phyloP scores from a whole-genome alignment of 2,797 vertebrate species.

The Acipenser ruthenus region DNA sequence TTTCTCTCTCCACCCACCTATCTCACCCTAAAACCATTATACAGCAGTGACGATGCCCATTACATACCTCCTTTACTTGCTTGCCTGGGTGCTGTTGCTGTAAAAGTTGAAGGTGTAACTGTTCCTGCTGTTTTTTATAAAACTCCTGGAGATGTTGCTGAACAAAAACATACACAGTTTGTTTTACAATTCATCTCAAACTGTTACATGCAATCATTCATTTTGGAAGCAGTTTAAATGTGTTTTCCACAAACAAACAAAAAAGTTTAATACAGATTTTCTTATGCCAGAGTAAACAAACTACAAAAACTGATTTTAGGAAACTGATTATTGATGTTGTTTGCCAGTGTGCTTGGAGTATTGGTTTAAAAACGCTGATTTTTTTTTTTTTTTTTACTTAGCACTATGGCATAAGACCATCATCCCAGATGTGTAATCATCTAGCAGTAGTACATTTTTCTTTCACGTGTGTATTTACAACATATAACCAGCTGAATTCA shows the following conservation, averaged over 20 bases:
- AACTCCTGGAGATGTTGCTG: constrained; percentile 99
- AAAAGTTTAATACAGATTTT: too few relatives aligned
- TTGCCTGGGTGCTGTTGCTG: constrained; percentile 94
- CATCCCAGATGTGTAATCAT: too few relatives aligned
- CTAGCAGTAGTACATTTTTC: not conserved
- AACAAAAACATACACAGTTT: constrained; percentile 20
- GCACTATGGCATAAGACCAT: too few relatives aligned
- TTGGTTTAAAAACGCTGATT: too few relatives aligned
- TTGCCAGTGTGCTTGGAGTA: too few relatives aligned
- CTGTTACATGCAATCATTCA: too few relatives aligned
- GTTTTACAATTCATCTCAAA: too few relatives aligned
- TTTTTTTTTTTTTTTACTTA: too few relatives aligned
- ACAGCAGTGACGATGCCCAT: constrained; percentile 5
- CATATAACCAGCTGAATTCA: constrained; percentile 8
- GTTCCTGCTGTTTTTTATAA: constrained; percentile 99
- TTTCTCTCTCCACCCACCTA: not conserved
- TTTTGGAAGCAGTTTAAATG: too few relatives aligned
- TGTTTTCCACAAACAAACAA: too few relatives aligned
- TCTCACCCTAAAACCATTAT: constrained; percentile 12
- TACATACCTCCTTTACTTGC: constrained; percentile 89
- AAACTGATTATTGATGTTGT: not conserved
- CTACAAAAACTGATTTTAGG: not conserved
- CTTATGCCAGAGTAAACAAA: too few relatives aligned
- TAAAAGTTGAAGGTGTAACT: constrained; percentile 98
- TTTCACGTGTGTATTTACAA: constrained; percentile 3